phyloP scores from a whole-genome alignment of 2,113 vertebrate genomes.

The Leptocoma aspasia region DNA sequence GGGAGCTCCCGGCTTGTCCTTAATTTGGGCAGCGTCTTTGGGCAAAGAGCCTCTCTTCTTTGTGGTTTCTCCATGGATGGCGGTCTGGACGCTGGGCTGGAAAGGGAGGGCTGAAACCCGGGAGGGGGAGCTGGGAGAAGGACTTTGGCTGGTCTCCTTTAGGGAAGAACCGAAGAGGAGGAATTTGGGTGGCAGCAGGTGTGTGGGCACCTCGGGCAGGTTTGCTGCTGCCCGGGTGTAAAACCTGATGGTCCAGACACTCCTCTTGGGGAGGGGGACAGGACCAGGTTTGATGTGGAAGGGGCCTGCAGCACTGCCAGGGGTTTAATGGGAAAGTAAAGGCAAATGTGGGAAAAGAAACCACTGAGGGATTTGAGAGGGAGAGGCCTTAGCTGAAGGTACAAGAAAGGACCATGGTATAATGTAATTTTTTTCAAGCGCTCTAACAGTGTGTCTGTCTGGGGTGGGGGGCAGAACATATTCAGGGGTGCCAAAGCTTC shows the following conservation, averaged over 20 bases:
- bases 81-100: background rate
- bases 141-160: background rate
- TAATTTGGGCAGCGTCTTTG: background rate
- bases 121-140: background rate
- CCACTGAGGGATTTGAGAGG: background rate
- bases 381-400: background rate
- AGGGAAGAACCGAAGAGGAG: background rate
- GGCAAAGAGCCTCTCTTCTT: background rate
- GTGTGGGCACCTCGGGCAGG: background rate
- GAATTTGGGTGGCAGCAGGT: background rate
- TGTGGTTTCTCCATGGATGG: background rate
- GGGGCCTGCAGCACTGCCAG: background rate
- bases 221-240: background rate
- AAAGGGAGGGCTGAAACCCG: background rate
- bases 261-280: background rate
- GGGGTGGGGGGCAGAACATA: background rate
- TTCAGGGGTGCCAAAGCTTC: background rate
- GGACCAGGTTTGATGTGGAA: background rate
- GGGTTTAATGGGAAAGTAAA: background rate
- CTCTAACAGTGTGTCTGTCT: background rate
- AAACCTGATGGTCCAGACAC: background rate
- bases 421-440: background rate
- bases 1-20: background rate
- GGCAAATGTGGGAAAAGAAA: background rate
- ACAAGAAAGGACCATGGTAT: accelerated